A percentile compares a stretch with the other conserved stretches of the same genome.
Evolutionary conservation across 35 echinoderm and acorn worm genomes (phyloP).

Genomic region (Acanthaster planci): DNA sequence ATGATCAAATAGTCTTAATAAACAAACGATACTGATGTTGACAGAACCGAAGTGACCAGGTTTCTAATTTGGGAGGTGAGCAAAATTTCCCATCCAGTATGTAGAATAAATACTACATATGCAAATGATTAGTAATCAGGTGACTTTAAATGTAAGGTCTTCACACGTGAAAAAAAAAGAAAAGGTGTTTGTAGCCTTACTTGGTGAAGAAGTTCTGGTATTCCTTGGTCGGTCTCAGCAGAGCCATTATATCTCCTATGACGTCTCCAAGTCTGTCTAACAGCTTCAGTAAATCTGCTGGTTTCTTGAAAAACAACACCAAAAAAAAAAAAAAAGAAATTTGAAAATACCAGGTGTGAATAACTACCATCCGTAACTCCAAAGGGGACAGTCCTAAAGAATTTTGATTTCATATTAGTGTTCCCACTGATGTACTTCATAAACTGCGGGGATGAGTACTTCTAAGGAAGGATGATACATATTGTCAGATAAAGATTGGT

Average conservation of each 20-base stretch:
- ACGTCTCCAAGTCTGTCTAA: constrained; percentile 55
- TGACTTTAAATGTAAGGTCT: too few species aligned
- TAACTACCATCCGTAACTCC: background rate
- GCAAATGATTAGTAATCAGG: too few species aligned
- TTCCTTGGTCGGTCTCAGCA: constrained; percentile 70
- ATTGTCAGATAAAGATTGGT: too few species aligned
- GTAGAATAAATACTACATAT: too few species aligned
- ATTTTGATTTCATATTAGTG: background rate
- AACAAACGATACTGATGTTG: too few species aligned
- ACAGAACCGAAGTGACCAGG: too few species aligned
- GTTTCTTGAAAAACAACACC: constrained; percentile 54
- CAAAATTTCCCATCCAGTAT: too few species aligned
- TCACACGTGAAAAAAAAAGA: too few species aligned
- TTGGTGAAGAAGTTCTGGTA: constrained; percentile 86
- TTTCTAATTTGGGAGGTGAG: too few species aligned
- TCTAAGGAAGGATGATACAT: too few species aligned
- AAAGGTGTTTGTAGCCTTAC: constrained; percentile 1
- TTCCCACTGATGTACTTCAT: background rate
- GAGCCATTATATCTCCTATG: constrained; percentile 38
- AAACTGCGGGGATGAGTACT: background rate
- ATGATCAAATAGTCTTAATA: background rate
- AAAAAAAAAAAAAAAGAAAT: too few species aligned
- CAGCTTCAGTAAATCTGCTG: constrained; percentile 64
- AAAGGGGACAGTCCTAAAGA: background rate
- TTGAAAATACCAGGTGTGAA: background rate